Conservation (phyloP, 2,113 vertebrate species). For the Rhadina sibilatrix region DNA sequence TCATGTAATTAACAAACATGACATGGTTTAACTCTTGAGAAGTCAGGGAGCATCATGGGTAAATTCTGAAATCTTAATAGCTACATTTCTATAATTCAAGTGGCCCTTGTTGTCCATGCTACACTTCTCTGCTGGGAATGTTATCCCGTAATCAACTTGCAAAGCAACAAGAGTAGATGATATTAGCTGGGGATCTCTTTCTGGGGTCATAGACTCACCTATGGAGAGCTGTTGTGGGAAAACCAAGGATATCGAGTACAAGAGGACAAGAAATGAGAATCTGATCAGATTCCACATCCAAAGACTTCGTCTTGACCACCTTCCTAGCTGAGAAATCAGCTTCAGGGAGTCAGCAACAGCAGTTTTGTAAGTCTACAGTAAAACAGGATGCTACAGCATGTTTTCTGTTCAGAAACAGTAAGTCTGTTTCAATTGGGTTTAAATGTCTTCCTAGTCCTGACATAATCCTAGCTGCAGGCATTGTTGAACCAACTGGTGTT, state of each 20-base stretch:
- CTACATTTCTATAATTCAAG: background rate
- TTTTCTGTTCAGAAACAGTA: conserved; percentile 30
- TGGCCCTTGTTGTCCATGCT: background rate
- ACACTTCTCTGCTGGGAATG: background rate
- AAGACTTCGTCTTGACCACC: background rate
- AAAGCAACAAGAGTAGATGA: background rate
- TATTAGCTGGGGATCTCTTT: background rate
- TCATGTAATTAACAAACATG: background rate
- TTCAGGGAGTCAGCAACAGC: background rate
- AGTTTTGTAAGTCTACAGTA: background rate
- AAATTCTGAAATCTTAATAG: background rate
- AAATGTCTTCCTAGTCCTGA: conserved; percentile 42
- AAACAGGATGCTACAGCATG: background rate
- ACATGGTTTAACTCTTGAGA: background rate
- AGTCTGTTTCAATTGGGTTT: background rate
- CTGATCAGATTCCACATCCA: background rate
- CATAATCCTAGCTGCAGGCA: conserved; percentile 61
- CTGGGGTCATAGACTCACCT: background rate
- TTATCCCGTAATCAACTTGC: background rate
- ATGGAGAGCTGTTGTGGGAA: background rate
- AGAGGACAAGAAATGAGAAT: background rate
- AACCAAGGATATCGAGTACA: background rate
- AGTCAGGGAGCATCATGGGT: background rate
- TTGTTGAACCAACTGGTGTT: conserved; percentile 57
- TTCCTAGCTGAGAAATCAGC: background rate